Percentiles rank a stretch among this genome's conserved stretches.
Evolutionary conservation across 2,888 invertebrate genomes (phyloP).

Genomic region (Congeria kusceri): DNA sequence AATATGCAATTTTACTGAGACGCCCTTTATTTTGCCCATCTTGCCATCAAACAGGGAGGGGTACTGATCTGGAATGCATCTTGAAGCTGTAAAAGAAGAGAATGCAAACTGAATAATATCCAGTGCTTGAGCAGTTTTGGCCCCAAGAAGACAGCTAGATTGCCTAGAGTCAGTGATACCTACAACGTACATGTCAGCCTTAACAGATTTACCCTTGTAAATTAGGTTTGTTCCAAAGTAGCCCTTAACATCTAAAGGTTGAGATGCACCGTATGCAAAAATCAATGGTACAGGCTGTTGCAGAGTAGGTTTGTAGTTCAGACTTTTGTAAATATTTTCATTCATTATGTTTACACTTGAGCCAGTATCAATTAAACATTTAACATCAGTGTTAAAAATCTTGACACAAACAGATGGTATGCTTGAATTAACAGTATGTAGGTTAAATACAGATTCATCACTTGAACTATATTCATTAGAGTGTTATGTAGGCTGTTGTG

Average conservation of each 20-base stretch:
- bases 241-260: conserved; percentile 32
- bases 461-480: not conserved
- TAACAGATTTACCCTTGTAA: conserved; percentile 20
- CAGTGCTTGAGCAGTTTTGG: conserved; percentile 27
- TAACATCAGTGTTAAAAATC: conserved; percentile 11
- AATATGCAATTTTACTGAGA: conserved; percentile 47
- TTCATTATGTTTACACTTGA: conserved; percentile 38
- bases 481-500: too few relatives aligned
- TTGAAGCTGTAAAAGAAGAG: conserved; percentile 7
- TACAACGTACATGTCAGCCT: conserved; percentile 38
- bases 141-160: conserved; percentile 27
- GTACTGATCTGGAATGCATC: conserved; percentile 32
- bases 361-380: conserved; percentile 47
- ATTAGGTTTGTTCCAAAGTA: conserved; percentile 20
- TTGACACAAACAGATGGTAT: conserved; percentile 29
- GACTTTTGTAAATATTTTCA: conserved; percentile 14
- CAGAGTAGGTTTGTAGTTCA: conserved; percentile 2
- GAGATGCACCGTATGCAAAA: conserved; percentile 35
- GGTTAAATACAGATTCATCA: conserved; percentile 42
- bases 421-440: conserved; percentile 19
- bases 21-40: conserved; percentile 50
- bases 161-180: conserved; percentile 9
- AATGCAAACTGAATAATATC: conserved; percentile 38
- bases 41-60: conserved; percentile 51
- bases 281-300: conserved; percentile 23